These are phyloP conservation scores for Brachyptera putata DNA, from an alignment of 2,888 invertebrate genomes.

Conservation along the genomic window DNA sequence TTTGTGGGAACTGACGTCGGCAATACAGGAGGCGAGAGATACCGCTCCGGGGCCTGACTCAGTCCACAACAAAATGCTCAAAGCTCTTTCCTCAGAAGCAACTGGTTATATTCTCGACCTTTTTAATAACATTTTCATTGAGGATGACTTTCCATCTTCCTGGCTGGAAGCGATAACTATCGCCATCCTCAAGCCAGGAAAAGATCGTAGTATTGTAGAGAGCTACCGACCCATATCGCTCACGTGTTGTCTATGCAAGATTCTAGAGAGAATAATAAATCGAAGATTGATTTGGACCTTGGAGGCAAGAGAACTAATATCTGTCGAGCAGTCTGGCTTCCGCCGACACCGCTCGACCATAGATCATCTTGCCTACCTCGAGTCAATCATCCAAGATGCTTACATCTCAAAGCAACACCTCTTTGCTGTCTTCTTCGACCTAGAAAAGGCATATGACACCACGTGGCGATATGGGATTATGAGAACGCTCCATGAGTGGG, in stretches of 20 bases:
- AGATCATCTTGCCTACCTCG: conserved; percentile 25
- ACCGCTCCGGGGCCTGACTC: conserved; percentile 5
- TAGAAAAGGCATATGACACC: conserved; percentile 30
- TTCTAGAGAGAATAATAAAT: conserved; percentile 36
- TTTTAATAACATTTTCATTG: conserved; percentile 6
- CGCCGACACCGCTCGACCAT: neutral
- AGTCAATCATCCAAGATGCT: conserved; percentile 32
- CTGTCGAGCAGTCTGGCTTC: conserved; percentile 26
- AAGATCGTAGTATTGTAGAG: neutral
- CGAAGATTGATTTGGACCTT: conserved; percentile 33
- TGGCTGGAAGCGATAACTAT: conserved; percentile 11
- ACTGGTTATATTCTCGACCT: neutral
- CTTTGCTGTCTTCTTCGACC: conserved; percentile 34
- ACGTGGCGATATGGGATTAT: conserved; percentile 32
- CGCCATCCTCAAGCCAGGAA: conserved; percentile 11
- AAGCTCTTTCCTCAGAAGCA: neutral
- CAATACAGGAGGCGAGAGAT: neutral
- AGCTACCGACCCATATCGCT: conserved; percentile 36
- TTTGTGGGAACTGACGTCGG: neutral
- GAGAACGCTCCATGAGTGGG: conserved; percentile 23
- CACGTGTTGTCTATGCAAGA: conserved; percentile 37
- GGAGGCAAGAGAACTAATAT: conserved; percentile 29
- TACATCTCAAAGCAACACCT: conserved; percentile 33
- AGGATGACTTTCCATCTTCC: conserved; percentile 7
- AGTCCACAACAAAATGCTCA: conserved; percentile 12